These are phyloP conservation scores for Falco berigora DNA, from an alignment of 2,797 vertebrate species.

Conservation along the genomic window DNA sequence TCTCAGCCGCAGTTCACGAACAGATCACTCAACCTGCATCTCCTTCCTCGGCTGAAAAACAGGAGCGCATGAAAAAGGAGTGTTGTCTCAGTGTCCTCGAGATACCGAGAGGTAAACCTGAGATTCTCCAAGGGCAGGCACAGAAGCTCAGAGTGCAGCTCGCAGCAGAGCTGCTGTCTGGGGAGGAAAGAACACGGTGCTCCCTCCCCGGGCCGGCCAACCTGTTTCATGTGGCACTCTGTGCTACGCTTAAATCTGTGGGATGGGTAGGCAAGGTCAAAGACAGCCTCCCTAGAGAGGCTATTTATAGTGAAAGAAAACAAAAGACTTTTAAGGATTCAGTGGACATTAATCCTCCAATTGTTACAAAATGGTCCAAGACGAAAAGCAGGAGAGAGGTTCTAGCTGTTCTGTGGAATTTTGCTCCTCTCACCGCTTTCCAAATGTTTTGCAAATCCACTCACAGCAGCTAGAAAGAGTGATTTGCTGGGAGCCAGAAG, in stretches of 20 bases:
- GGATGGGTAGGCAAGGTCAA: neutral
- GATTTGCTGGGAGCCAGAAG: neutral
- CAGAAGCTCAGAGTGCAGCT: neutral
- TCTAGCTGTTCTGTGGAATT: neutral
- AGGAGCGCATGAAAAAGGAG: neutral
- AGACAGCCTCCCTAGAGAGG: neutral
- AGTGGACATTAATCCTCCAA: neutral
- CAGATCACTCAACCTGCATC: neutral
- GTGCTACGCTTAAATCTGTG: neutral
- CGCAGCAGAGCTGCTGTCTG: accelerated
- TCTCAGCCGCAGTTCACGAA: neutral
- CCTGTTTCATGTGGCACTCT: neutral
- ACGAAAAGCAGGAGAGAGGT: neutral
- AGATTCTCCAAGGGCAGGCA: neutral
- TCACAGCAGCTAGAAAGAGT: neutral
- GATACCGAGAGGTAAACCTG: neutral
- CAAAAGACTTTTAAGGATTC: neutral
- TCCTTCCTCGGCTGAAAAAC: neutral
- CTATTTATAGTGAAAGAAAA: neutral
- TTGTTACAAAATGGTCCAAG: neutral
- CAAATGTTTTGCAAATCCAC: neutral
- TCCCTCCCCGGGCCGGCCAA: accelerated
- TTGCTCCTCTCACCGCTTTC: neutral
- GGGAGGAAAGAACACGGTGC: neutral
- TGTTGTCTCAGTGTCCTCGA: neutral